Evolutionary conservation across 2,113 vertebrate genomes (phyloP).

Genomic region (Plecotus auritus): DNA sequence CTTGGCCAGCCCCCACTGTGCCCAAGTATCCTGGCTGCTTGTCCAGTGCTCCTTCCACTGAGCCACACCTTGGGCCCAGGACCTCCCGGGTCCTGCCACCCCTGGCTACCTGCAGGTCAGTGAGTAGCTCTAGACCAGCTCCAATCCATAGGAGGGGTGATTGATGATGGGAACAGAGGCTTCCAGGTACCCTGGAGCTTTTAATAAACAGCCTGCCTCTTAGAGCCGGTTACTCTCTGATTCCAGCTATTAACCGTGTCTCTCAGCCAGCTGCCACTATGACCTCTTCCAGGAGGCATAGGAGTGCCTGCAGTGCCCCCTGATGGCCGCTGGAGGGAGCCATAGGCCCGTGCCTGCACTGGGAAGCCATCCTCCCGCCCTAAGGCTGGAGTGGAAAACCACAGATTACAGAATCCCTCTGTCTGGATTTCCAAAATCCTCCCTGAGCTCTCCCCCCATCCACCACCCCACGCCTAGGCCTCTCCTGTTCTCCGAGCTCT

Average conservation of each 20-base stretch:
- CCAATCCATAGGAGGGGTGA: not conserved
- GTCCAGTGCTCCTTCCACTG: not conserved
- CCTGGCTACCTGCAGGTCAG: not conserved
- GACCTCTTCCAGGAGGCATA: not conserved
- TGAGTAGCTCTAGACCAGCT: not conserved
- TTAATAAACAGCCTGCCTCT: conserved; percentile 18
- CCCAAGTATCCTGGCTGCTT: not conserved
- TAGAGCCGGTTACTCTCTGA: not conserved
- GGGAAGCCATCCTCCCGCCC: not conserved
- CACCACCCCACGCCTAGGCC: not conserved
- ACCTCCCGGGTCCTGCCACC: not conserved
- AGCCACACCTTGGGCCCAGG: not conserved
- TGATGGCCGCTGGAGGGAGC: not conserved
- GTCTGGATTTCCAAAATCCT: not conserved
- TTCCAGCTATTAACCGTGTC: not conserved
- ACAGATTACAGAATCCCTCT: not conserved
- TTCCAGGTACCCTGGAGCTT: not conserved
- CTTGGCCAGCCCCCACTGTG: not conserved
- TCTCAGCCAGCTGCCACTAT: not conserved
- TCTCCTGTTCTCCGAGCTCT: not conserved
- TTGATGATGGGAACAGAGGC: not conserved
- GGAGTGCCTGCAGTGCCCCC: not conserved
- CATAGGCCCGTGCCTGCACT: fast-evolving
- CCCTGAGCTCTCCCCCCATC: not conserved
- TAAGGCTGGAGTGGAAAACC: not conserved